Base-by-base conservation (phyloP, 2,797 vertebrate species). In the Pipistrellus pipistrellus region DNA sequence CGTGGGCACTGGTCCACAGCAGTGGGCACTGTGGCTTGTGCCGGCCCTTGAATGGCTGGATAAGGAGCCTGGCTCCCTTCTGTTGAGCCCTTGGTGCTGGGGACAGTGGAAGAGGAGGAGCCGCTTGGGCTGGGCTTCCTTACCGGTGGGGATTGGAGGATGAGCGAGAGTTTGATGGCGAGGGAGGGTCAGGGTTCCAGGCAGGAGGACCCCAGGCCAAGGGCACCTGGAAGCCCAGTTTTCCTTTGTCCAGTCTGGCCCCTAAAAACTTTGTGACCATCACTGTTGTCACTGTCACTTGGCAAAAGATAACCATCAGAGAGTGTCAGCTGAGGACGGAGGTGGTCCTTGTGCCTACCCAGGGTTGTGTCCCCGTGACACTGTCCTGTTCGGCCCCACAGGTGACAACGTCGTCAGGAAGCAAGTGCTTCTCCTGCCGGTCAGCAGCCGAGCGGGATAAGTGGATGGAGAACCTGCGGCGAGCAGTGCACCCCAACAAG, bases 401-500 rank as follows among this genome's bases (percentile, higher is more conserved):
- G 99, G 99, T 99, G 97, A 99, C 99, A 53, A 99, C 99, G 91
- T 99, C 99, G 55, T 99, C 99, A 27, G 99, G 99, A 97, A 99
- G 99, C 97, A 99, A 99, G 97, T 99, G 99, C 97, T 99, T 99
- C 98, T 99, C 99, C 55, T 99, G 99, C 93, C 99, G 99, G 21
- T 99, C 99, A 0, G 99, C 99, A 78, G 99, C 99, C 2, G 99
- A 99, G 98, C 99, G 99, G 97, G 99, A 99, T 98, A 99, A 99
- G 98, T 99, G 99, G 99, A 99, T 99, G 99, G 99, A 99, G 98
- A 99, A 99, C 97, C 98, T 99, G 97, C 98, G 99, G 97, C 98
- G 99, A 94, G 99, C 99, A 0, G 99, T 99, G 87, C 99, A 99
- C 96, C 99, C 99, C 76, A 99, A 99, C 98, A 99, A 99, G 99